These are phyloP conservation scores for Phacellophora camtschatica DNA, from an alignment of 30 jellyfish, hydroid and myxozoan genomes.

Conservation along the genomic window DNA sequence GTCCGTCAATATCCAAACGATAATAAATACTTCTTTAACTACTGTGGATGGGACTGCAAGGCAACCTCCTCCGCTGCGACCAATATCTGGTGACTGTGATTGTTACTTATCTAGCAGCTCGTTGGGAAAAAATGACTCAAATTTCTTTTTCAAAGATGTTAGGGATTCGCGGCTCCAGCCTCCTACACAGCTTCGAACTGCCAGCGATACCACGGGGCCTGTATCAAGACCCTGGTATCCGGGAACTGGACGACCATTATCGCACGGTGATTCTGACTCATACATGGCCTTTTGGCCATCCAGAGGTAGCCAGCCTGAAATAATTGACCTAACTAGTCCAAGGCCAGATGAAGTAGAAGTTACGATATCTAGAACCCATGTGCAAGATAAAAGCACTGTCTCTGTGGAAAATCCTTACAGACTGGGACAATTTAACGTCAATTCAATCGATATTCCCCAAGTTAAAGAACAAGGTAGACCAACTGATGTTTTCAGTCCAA, in stretches of 20 bases:
- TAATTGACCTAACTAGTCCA: not conserved
- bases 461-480: not conserved
- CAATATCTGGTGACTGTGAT: slow-evolving; percentile 57
- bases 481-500: not conserved
- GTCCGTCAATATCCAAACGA: slow-evolving; percentile 10
- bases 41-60: slow-evolving; percentile 16
- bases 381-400: not conserved
- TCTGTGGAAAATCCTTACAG: slow-evolving; percentile 17
- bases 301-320: not conserved
- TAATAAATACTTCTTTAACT: not conserved
- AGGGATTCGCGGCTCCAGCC: not conserved
- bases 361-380: not conserved
- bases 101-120: slow-evolving; percentile 1
- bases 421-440: not conserved
- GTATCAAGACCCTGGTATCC: not conserved
- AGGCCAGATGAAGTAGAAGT: not conserved
- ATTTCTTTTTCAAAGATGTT: slow-evolving; percentile 56
- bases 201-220: not conserved
- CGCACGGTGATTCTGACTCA: not conserved
- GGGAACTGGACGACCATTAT: not conserved
- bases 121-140: slow-evolving; percentile 33
- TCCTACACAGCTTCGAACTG: not conserved
- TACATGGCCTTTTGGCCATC: not conserved
- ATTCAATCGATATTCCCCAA: not conserved
- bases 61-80: slow-evolving; percentile 73